Evolutionary conservation across 2,113 vertebrate genomes (phyloP).

Genomic region (Lutjanus erythropterus): DNA sequence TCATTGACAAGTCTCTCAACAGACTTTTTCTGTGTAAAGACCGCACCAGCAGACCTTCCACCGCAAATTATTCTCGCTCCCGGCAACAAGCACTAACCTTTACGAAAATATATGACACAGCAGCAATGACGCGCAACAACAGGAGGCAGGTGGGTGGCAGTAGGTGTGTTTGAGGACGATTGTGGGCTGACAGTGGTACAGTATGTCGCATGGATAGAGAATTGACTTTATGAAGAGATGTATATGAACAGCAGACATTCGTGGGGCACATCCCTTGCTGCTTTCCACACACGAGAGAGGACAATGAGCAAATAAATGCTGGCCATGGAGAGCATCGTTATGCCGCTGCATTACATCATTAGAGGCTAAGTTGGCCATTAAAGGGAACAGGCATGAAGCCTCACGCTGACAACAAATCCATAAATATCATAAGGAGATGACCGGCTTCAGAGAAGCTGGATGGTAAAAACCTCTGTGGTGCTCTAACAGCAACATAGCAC

Average conservation of each 20-base stretch:
- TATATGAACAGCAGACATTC: constrained; percentile 19
- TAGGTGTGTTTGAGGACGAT: constrained; percentile 66
- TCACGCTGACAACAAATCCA: constrained; percentile 71
- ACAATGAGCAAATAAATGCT: constrained; percentile 57
- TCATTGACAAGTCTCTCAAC: constrained; percentile 60
- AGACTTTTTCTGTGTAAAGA: constrained; percentile 21
- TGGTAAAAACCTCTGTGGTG: constrained; percentile 38
- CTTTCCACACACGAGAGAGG: constrained; percentile 37
- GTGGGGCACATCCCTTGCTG: constrained; percentile 37
- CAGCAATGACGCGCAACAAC: constrained; percentile 76
- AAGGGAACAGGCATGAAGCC: constrained; percentile 68
- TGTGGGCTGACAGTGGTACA: constrained; percentile 71
- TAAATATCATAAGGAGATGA: constrained; percentile 73
- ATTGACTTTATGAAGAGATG: constrained; percentile 27
- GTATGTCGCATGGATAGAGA: constrained; percentile 71
- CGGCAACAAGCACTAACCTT: constrained; percentile 62
- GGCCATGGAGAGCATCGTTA: constrained; percentile 56
- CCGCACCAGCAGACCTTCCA: not conserved
- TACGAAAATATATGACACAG: constrained; percentile 69
- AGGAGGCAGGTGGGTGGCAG: constrained; percentile 80
- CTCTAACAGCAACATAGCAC: constrained; percentile 42
- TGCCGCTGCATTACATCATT: constrained; percentile 74
- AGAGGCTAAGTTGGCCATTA: constrained; percentile 71
- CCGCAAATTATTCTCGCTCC: constrained; percentile 27
- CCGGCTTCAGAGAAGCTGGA: constrained; percentile 45